Evolutionary conservation across 2,888 invertebrate genomes (phyloP).

Genomic region (Lycophotia porphyrea): DNA sequence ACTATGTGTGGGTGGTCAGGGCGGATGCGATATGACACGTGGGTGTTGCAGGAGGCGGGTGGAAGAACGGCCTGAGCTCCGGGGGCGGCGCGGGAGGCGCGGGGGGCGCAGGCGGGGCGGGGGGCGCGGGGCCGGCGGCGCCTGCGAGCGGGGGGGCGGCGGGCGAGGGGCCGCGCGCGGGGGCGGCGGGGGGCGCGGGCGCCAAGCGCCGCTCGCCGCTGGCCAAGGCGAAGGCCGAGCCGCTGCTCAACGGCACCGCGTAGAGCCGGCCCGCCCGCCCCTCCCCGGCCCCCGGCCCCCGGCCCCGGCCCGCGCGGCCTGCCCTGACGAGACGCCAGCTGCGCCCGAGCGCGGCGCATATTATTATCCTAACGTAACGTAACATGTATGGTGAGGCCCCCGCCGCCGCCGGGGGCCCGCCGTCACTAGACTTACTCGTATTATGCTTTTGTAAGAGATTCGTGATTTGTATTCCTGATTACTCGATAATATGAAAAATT

Average conservation of each 20-base stretch:
- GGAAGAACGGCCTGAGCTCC: slow-evolving; percentile 85
- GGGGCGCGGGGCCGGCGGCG: slow-evolving; percentile 50
- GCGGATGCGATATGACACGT: slow-evolving; percentile 3
- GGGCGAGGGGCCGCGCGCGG: slow-evolving; percentile 70
- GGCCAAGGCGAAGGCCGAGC: slow-evolving; percentile 90
- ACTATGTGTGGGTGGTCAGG: not conserved
- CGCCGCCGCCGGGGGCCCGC: slow-evolving; percentile 59
- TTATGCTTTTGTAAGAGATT: slow-evolving; percentile 90
- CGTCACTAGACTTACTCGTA: slow-evolving; percentile 83
- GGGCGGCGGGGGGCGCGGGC: slow-evolving; percentile 57
- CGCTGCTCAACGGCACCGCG: slow-evolving; percentile 92
- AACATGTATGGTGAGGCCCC: slow-evolving; percentile 65
- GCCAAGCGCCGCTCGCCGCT: slow-evolving; percentile 81
- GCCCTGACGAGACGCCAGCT: slow-evolving; percentile 37
- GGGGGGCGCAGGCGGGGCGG: slow-evolving; percentile 60
- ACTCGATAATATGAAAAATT: slow-evolving; percentile 87
- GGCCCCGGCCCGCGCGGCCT: slow-evolving; percentile 29
- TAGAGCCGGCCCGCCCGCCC: slow-evolving; percentile 71
- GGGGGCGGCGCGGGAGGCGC: slow-evolving; percentile 59
- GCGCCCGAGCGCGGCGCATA: slow-evolving; percentile 59
- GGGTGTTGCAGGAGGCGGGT: slow-evolving; percentile 81
- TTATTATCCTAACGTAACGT: slow-evolving; percentile 72
- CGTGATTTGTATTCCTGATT: slow-evolving; percentile 90
- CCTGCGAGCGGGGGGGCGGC: slow-evolving; percentile 49
- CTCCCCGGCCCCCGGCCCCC: slow-evolving; percentile 32